Evolutionary conservation across 2,113 vertebrate species (phyloP).

Genomic region (Tylochromis polylepis): DNA sequence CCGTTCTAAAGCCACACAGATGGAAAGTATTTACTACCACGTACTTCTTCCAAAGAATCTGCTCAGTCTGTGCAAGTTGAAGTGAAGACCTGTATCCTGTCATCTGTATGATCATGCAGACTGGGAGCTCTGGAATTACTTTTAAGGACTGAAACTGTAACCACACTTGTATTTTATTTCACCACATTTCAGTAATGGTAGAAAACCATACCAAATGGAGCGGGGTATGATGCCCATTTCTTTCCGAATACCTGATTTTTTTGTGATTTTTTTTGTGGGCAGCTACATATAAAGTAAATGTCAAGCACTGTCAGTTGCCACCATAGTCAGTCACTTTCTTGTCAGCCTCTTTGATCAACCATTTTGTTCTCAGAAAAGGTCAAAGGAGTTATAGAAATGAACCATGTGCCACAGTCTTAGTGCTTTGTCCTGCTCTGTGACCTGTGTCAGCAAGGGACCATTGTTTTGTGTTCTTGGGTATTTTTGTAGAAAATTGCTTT

Average conservation of each 20-base stretch:
- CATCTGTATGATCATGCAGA: neutral
- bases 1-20: neutral
- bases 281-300: neutral
- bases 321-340: neutral
- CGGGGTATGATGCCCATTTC: neutral
- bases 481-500: neutral
- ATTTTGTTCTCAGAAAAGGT: neutral
- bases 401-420: neutral
- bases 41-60: neutral
- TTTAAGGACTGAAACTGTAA: neutral
- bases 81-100: neutral
- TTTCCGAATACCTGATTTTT: neutral
- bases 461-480: neutral
- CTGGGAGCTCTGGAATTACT: neutral
- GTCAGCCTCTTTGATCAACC: neutral
- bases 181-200: neutral
- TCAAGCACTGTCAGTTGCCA: neutral
- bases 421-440: neutral
- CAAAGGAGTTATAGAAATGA: neutral
- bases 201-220: neutral
- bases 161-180: neutral
- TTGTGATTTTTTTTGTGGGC: neutral
- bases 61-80: neutral
- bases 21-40: neutral
- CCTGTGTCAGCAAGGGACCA: neutral